These are phyloP conservation scores for Drosophila melanosoma DNA, from an alignment of 2,888 invertebrate species.

Conservation along the genomic window DNA sequence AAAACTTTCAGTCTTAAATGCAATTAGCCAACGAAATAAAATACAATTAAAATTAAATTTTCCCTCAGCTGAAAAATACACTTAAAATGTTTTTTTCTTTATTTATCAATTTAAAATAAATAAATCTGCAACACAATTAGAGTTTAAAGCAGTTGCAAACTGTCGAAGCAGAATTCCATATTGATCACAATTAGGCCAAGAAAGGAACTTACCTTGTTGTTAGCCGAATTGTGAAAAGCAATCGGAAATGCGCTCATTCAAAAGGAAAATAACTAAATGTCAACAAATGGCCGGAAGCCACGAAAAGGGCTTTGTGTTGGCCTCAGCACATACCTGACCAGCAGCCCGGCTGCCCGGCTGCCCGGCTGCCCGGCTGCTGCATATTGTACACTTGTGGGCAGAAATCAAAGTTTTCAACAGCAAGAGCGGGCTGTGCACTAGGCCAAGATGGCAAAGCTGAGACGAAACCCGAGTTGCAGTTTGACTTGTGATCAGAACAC, in stretches of 20 bases:
- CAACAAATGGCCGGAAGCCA: slow-evolving; percentile 47
- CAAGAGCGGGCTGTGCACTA: slow-evolving; percentile 11
- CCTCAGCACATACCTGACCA: slow-evolving; percentile 13
- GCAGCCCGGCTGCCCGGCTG: background rate
- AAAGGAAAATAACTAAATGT: slow-evolving; percentile 48
- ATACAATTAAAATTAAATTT: background rate
- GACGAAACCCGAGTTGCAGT: slow-evolving; percentile 9
- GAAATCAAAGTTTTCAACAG: slow-evolving; percentile 35
- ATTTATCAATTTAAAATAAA: background rate
- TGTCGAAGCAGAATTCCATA: background rate
- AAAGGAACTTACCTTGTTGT: slow-evolving; percentile 16
- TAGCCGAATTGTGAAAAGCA: slow-evolving; percentile 17
- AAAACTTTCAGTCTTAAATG: background rate
- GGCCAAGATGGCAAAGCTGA: slow-evolving; percentile 16
- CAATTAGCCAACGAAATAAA: background rate
- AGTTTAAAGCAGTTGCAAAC: background rate
- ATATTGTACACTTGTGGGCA: slow-evolving; percentile 11
- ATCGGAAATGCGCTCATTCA: slow-evolving; percentile 47
- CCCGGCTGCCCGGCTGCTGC: background rate
- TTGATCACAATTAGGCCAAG: slow-evolving; percentile 5
- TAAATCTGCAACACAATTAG: background rate
- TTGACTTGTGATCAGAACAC: slow-evolving; percentile 26
- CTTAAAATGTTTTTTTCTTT: background rate
- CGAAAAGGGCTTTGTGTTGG: slow-evolving; percentile 24
- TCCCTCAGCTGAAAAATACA: background rate